Evolutionary conservation across 1,140 invertebrate species (phyloP), one percentile per base, ranked within the genome.

Genomic region (Chionoecetes opilio): DNA sequence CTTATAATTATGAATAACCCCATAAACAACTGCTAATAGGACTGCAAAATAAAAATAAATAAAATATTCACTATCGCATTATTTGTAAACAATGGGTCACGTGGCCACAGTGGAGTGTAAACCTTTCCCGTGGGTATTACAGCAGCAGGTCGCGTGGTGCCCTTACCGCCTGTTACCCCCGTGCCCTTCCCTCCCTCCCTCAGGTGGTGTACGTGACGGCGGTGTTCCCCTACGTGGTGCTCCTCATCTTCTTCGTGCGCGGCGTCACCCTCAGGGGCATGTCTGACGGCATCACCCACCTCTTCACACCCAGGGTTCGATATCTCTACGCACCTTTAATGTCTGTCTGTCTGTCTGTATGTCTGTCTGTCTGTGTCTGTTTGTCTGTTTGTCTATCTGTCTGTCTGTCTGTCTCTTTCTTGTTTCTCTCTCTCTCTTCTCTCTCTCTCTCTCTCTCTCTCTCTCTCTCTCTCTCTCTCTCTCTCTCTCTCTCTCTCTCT

Each of bases 151-250:
- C n/a, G n/a, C n/a, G n/a, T n/a, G n/a, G n/a, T n/a, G n/a, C n/a
- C n/a, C n/a, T n/a, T n/a, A n/a, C n/a, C n/a, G n/a, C n/a, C n/a
- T 53, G 8, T 53, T 53, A 17, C 21, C 37, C 14, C 17, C 41
- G 0, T 88, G 29, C 3, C 75, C 88, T 0, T 37, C 5, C 17
- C 0, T 87, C 0, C 34, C 96, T 96, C 89, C 85, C 97, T 17
- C 97, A 99, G 98, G 98, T 99, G 95, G 98, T 99, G 38, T 99
- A 99, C 97, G 99, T 99, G 97, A 99, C 99, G 31, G 99, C 99
- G 3, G 98, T 99, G 96, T 99, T 99, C 97, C 99, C 99, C 2
- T 99, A 99, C 97, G 97, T 99, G 85, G 99, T 99, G 87, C 97
- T 99, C 86, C 99, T 99, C 1, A 99, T 99, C 96, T 99, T 99